Conservation (phyloP, 2,797 vertebrate species). For the Psittacula echo region DNA sequence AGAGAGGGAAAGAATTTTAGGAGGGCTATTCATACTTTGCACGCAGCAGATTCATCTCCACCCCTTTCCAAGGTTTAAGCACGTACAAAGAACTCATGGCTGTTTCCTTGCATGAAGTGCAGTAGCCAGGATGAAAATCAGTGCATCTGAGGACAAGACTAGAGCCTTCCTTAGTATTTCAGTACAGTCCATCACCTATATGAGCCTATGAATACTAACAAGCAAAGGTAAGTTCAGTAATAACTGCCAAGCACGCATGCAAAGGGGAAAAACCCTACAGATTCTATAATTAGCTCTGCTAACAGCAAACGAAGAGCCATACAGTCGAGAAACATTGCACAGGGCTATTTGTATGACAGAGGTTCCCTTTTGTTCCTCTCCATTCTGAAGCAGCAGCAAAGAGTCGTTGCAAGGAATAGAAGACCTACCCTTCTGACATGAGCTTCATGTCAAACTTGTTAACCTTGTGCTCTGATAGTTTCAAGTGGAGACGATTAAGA, state of each 20-base stretch:
- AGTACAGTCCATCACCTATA: slow-evolving; percentile 10
- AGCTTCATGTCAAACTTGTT: not conserved
- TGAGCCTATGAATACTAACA: not conserved
- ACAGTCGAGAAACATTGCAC: not conserved
- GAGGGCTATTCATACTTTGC: not conserved
- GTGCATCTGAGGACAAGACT: not conserved
- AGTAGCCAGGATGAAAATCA: slow-evolving; percentile 11
- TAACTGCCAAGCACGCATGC: slow-evolving; percentile 22
- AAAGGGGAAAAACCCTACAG: not conserved
- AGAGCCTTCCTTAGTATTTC: slow-evolving; percentile 21
- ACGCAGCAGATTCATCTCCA: not conserved
- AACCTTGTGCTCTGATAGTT: not conserved
- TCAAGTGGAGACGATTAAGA: not conserved
- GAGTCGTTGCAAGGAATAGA: not conserved
- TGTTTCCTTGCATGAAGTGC: not conserved
- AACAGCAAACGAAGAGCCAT: slow-evolving; percentile 11
- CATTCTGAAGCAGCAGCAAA: not conserved
- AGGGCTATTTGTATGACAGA: not conserved
- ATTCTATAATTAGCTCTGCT: slow-evolving; percentile 7
- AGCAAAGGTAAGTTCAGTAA: slow-evolving; percentile 33
- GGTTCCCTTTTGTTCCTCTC: not conserved
- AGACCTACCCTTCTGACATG: not conserved
- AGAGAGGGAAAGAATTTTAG: slow-evolving; percentile 64
- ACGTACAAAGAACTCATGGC: not conserved
- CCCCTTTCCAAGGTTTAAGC: not conserved